These are phyloP conservation scores for Alectoris magna DNA, from an alignment of 2,797 vertebrate genomes.

Conservation along the genomic window DNA sequence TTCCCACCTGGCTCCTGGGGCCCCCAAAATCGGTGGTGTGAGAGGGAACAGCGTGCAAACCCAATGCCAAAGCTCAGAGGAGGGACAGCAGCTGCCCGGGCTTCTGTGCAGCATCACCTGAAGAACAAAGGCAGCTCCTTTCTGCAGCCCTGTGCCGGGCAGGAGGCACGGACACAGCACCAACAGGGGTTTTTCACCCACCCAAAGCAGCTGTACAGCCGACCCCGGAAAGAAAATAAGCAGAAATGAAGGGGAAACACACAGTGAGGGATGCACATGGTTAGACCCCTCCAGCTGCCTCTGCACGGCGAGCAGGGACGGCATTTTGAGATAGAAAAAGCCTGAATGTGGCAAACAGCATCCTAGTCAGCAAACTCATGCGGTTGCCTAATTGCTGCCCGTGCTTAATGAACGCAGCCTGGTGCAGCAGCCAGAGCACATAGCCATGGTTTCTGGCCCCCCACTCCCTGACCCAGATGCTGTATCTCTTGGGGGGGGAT, in stretches of 20 bases:
- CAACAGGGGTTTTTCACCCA: neutral
- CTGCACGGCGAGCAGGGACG: neutral
- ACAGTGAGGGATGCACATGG: neutral
- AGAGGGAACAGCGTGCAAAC: neutral
- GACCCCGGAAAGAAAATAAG: neutral
- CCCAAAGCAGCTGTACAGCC: fast-evolving
- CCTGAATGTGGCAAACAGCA: neutral
- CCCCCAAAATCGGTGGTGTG: neutral
- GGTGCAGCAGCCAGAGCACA: neutral
- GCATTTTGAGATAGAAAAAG: neutral
- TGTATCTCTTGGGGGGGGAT: neutral
- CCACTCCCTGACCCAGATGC: neutral
- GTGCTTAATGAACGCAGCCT: neutral
- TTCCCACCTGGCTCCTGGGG: neutral
- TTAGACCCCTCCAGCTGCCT: neutral
- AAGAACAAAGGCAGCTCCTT: neutral
- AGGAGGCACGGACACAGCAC: neutral
- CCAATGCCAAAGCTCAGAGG: neutral
- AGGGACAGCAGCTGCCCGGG: neutral
- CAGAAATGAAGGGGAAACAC: neutral
- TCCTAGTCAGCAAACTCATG: neutral
- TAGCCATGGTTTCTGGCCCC: fast-evolving
- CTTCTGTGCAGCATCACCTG: neutral
- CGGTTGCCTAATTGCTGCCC: neutral
- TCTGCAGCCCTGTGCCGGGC: neutral